Percentiles rank a stretch among this genome's conserved stretches.
phyloP scores from a whole-genome alignment of 2,113 vertebrate genomes.

The Coptodon rendalli region DNA sequence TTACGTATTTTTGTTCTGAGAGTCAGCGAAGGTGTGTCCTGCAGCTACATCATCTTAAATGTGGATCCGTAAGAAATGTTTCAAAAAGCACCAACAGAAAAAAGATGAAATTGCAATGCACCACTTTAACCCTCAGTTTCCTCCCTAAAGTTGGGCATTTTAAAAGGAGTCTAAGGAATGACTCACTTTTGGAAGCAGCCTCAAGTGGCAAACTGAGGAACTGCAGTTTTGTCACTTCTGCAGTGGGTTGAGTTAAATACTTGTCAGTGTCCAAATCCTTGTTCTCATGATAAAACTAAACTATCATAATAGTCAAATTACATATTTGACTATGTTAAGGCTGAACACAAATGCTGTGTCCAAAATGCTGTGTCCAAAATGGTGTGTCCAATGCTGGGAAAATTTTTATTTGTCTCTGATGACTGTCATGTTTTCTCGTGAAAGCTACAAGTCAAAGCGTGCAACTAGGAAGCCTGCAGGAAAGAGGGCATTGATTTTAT shows the following conservation, averaged over 20 bases:
- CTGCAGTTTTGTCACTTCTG: background rate
- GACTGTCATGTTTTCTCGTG: background rate
- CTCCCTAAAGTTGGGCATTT: background rate
- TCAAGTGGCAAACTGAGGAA: background rate
- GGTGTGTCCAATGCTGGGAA: background rate
- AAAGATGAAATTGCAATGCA: background rate
- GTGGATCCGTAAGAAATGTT: background rate
- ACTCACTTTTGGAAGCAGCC: background rate
- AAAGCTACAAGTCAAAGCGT: background rate
- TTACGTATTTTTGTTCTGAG: background rate
- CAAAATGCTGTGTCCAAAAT: background rate
- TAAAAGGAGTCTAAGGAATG: fast-evolving
- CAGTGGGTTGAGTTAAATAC: background rate
- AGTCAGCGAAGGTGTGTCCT: fast-evolving
- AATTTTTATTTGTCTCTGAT: background rate
- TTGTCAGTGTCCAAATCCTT: background rate
- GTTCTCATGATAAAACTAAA: background rate
- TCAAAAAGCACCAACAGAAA: background rate
- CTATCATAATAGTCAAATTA: background rate
- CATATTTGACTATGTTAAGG: background rate
- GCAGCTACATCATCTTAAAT: background rate
- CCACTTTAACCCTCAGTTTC: background rate
- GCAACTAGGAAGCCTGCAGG: background rate
- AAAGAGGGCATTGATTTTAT: background rate
- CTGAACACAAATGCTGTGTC: background rate